A percentile compares a stretch with the other conserved stretches of the same genome.
These are phyloP conservation scores for Yoshiicerus persimilis DNA, from an alignment of 1,140 invertebrate species.

Conservation along the genomic window DNA sequence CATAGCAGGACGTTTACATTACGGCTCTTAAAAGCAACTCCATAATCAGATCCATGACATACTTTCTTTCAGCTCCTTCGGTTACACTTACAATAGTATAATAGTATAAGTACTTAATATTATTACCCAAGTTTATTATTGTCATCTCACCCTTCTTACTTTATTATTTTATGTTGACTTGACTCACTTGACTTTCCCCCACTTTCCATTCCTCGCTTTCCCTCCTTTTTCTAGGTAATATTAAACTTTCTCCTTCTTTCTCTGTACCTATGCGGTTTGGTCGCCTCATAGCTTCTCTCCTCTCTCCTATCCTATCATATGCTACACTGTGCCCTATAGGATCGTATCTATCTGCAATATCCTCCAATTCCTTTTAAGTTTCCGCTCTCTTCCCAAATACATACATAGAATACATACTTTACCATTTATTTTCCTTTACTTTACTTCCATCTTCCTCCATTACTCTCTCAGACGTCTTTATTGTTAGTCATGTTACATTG, in stretches of 20 bases:
- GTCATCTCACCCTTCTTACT: slow-evolving; percentile 12
- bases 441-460: not conserved
- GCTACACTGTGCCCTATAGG: no score
- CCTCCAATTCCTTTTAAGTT: not conserved
- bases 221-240: not conserved
- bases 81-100: slow-evolving; percentile 6
- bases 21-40: slow-evolving; percentile 10
- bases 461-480: not conserved
- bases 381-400: not conserved
- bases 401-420: not conserved
- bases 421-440: not conserved
- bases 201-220: not conserved
- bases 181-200: not conserved
- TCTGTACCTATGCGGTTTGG: no score
- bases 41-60: slow-evolving; percentile 20
- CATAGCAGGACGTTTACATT: slow-evolving; percentile 19
- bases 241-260: no score
- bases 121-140: slow-evolving; percentile 23
- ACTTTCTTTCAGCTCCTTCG: slow-evolving; percentile 19
- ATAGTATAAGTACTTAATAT: slow-evolving; percentile 16
- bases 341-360: no score
- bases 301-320: not conserved
- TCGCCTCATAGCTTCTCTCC: no score
- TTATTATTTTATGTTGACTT: slow-evolving; percentile 20
- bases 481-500: not conserved